Percentiles rank a stretch among this genome's conserved stretches.
Conservation (phyloP, 2,797 vertebrate genomes). For the Podarcis lilfordi region DNA sequence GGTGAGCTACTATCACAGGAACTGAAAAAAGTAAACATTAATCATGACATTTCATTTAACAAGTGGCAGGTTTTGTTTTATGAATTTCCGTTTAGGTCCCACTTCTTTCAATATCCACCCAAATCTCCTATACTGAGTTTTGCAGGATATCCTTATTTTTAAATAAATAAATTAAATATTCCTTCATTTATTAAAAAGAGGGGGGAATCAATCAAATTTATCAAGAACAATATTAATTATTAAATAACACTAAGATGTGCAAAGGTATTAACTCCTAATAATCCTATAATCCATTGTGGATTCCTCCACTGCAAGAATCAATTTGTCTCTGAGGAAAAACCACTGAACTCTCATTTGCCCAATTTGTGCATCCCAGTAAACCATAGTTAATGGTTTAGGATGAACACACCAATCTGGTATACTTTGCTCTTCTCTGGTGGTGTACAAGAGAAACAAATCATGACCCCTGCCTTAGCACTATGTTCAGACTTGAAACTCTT, state of each 20-base stretch:
- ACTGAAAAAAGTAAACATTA: not conserved
- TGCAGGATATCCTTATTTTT: not conserved
- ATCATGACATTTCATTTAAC: not conserved
- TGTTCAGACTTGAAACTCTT: too few species aligned
- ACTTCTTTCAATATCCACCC: not conserved
- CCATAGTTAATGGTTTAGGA: too few species aligned
- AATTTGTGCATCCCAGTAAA: too few species aligned
- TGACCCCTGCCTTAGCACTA: too few species aligned
- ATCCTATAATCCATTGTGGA: not conserved
- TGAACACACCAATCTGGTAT: too few species aligned
- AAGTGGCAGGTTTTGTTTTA: not conserved
- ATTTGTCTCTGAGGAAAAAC: not conserved
- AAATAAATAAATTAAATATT: not conserved
- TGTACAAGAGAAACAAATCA: too few species aligned
- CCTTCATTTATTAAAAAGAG: not conserved
- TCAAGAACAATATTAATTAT: not conserved
- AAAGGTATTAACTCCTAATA: not conserved
- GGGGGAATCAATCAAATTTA: not conserved
- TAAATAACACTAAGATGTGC: not conserved
- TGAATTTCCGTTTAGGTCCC: not conserved
- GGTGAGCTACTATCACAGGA: not conserved
- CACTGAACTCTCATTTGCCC: not conserved
- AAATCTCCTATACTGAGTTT: not conserved
- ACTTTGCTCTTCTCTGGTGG: too few species aligned
- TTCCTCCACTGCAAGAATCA: not conserved